These are phyloP conservation scores for Aurelia coerulea DNA, from an alignment of 30 jellyfish, hydroid and myxozoan species.

Conservation along the genomic window DNA sequence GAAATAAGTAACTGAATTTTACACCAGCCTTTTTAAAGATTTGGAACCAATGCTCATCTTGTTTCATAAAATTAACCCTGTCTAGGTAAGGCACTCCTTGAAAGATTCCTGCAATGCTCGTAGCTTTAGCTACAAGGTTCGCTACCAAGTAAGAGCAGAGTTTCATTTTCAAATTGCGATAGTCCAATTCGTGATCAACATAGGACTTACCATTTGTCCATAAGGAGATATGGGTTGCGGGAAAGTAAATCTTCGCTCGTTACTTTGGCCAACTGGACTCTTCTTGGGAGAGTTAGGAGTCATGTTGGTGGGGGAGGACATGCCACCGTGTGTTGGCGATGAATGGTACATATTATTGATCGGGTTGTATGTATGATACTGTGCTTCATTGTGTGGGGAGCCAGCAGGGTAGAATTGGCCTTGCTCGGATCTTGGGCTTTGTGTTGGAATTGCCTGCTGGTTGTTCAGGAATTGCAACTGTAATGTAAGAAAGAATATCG, in stretches of 20 bases:
- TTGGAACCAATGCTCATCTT: too few relatives aligned
- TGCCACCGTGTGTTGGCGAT: slow-evolving; percentile 59
- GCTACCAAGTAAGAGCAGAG: background rate
- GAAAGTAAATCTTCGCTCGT: slow-evolving; percentile 43
- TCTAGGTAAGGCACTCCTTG: too few relatives aligned
- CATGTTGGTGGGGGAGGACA: slow-evolving; percentile 52
- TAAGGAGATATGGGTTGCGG: slow-evolving; percentile 42
- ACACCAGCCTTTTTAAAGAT: too few relatives aligned
- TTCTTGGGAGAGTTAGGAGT: slow-evolving; percentile 63
- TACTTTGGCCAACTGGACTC: slow-evolving; percentile 47
- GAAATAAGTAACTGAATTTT: too few relatives aligned
- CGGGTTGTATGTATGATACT: slow-evolving; percentile 32
- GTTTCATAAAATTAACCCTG: too few relatives aligned
- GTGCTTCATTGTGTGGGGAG: slow-evolving; percentile 57
- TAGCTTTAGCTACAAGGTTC: too few relatives aligned
- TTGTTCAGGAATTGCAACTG: slow-evolving; percentile 59
- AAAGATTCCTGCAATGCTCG: too few relatives aligned
- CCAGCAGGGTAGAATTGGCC: slow-evolving; percentile 39
- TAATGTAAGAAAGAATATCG: background rate
- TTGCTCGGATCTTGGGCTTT: slow-evolving; percentile 46
- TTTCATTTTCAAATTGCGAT: background rate
- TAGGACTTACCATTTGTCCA: slow-evolving; percentile 26
- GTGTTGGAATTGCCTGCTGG: slow-evolving; percentile 47
- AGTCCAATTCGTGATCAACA: background rate
- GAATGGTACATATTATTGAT: slow-evolving; percentile 60